Evolutionary conservation across 2,113 vertebrate species (phyloP).

Genomic region (Semnornis frantzii): DNA sequence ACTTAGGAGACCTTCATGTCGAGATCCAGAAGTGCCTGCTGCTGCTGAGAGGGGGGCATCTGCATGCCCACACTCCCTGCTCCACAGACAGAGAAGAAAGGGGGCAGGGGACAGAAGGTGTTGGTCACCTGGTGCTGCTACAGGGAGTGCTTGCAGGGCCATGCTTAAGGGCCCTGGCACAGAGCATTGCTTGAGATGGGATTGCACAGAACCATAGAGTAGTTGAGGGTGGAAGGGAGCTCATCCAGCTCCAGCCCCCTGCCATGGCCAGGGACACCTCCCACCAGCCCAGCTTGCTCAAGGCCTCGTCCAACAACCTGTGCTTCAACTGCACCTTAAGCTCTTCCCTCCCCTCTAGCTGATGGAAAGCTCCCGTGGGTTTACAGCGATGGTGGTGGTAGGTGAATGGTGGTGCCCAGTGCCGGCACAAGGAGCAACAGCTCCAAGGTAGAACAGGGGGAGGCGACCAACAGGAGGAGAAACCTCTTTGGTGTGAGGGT

Average conservation of each 20-base stretch:
- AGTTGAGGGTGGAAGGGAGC: too few species aligned
- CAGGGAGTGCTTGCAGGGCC: not conserved
- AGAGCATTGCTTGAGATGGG: not conserved
- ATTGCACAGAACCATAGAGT: not conserved
- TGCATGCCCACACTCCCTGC: not conserved
- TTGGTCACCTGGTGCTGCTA: not conserved
- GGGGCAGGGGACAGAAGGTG: not conserved
- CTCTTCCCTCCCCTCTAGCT: not conserved
- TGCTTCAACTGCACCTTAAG: not conserved
- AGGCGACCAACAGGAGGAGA: too few species aligned
- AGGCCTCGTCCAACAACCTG: too few species aligned
- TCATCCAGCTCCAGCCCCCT: too few species aligned
- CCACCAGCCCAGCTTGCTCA: too few species aligned
- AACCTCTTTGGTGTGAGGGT: too few species aligned
- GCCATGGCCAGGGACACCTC: too few species aligned
- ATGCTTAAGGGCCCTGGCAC: not conserved
- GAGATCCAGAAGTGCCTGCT: not conserved
- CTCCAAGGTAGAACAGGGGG: too few species aligned
- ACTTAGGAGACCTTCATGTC: not conserved
- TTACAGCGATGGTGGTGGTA: too few species aligned
- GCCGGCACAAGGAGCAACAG: too few species aligned
- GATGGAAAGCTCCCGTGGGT: not conserved
- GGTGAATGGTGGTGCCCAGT: too few species aligned
- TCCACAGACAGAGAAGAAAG: not conserved
- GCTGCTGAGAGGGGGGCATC: not conserved